Evolutionary conservation across 2,113 vertebrate species (phyloP), one percentile per base, ranked within the genome.

Genomic region (Bucco capensis): DNA sequence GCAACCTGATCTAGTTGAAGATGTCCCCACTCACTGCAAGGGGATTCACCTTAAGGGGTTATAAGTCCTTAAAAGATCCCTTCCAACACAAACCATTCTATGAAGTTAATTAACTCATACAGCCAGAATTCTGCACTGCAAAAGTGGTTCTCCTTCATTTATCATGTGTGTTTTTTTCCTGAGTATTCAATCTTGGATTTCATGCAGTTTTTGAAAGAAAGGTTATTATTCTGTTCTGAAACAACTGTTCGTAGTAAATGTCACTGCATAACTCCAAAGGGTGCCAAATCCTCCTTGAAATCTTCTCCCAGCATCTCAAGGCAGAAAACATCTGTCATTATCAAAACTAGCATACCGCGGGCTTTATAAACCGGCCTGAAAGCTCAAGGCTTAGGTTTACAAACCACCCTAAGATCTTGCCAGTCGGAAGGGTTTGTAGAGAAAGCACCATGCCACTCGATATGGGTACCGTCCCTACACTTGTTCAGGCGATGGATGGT

Each of bases 201-300:
- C 27, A 16, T 17, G 24, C 16, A 8, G 1, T 21, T 78, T 83
- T 53, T 65, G 7, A 42, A n/a, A 71, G 8, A 67, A 57, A 37
- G 27, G 5, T 5, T 23, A 21, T 57, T 14, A 1, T 53, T 27
- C 19, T 21, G 14, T 58, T 30, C 40, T 54, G 49, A 40, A 80
- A 12, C 14, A 5, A 19, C n/a, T 6, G 22, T 37, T 82, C 15
- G 27, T n/a, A 5, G 9, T 53, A 13, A 69, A 49, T 3, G 19
- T 8, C n/a, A 56, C 7, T 3, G 49, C 0, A 0, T 67, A 44
- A 40, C n/a, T 23, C 54, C 1, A 4, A 22, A 6, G 3, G 18
- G 12, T 3, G 38, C 30, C 28, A 77, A 27, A 22, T 27, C 21
- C 50, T 17, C 10, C 14, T 57, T 19, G 31, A 54, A 42, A 44